These are phyloP conservation scores for Glyptemys insculpta DNA, from an alignment of 2,797 vertebrate species.

Conservation along the genomic window DNA sequence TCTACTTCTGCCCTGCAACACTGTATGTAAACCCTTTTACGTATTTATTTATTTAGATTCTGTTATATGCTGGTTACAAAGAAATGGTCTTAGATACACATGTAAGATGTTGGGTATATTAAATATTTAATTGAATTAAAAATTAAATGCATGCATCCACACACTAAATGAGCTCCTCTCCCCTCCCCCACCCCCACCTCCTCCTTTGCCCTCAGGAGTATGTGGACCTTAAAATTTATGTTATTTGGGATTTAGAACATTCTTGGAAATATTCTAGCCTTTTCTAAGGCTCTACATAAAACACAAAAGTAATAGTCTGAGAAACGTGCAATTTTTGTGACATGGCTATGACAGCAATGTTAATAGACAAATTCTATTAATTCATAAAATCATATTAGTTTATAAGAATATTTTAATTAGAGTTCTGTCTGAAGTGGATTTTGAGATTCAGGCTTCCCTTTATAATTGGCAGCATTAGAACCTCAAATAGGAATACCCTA, in stretches of 20 bases:
- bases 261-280: not conserved
- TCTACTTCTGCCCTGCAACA: not conserved
- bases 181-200: too few species aligned
- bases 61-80: not conserved
- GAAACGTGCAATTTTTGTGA: not conserved
- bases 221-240: not conserved
- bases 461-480: accelerated
- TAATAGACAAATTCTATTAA: not conserved
- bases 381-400: not conserved
- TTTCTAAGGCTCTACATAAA: accelerated
- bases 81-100: not conserved
- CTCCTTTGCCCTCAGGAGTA: not conserved
- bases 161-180: not conserved
- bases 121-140: not conserved
- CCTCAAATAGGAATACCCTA: not conserved
- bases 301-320: not conserved
- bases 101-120: not conserved
- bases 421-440: not conserved
- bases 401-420: not conserved
- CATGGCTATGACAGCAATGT: not conserved
- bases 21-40: not conserved
- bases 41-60: not conserved
- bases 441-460: not conserved
- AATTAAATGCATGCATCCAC: not conserved
- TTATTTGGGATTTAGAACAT: not conserved